phyloP scores from a whole-genome alignment of 2,888 invertebrate species.

The Caenorhabditis angaria region DNA sequence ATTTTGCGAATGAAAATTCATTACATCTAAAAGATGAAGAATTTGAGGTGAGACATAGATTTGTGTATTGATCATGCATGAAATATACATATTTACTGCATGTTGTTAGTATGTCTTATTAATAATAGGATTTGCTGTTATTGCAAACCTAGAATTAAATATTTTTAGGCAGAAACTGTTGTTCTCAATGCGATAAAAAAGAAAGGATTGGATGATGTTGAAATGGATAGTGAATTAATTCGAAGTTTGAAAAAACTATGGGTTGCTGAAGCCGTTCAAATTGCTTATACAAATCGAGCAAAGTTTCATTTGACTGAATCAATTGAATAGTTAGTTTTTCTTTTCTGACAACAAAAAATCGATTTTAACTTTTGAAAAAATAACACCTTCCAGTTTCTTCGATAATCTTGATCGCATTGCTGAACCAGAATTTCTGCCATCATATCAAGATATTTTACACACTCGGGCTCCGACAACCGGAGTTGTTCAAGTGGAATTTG shows the following conservation, averaged over 20 bases:
- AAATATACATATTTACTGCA: too few species aligned
- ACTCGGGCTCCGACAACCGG: conserved; percentile 66
- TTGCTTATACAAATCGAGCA: conserved; percentile 40
- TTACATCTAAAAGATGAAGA: conserved; percentile 7
- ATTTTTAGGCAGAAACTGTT: not conserved
- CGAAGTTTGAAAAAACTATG: conserved; percentile 48
- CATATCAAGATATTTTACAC: conserved; percentile 61
- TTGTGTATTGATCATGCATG: not conserved
- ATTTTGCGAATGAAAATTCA: conserved; percentile 7
- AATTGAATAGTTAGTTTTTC: conserved; percentile 52
- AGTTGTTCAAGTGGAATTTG: conserved; percentile 60
- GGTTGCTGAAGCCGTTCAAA: conserved; percentile 42
- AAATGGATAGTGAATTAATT: not conserved
- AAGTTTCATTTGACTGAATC: conserved; percentile 55
- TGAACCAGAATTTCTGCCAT: conserved; percentile 57
- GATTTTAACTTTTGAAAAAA: conserved; percentile 3
- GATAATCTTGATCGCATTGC: conserved; percentile 63
- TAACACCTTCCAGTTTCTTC: conserved; percentile 66
- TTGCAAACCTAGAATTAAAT: not conserved
- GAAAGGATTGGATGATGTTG: not conserved
- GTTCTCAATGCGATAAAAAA: conserved; percentile 4
- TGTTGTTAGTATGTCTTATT: too few species aligned
- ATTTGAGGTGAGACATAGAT: conserved; percentile 9
- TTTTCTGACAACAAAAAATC: too few species aligned
- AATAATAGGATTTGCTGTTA: not conserved